phyloP scores from a whole-genome alignment of 2,888 invertebrate genomes.

The Tachina lurida region DNA sequence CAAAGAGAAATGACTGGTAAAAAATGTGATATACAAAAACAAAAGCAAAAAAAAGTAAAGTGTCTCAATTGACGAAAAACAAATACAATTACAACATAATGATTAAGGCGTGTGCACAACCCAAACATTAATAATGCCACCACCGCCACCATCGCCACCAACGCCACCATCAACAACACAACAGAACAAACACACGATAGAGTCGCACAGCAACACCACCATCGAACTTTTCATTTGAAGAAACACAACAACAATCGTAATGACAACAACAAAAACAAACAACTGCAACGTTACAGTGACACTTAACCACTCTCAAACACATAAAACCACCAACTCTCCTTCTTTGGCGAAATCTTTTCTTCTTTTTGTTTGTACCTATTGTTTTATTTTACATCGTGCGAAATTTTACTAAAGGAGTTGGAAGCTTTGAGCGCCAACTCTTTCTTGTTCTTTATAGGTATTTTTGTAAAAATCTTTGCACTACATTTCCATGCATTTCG shows the following conservation, averaged over 20 bases:
- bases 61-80: constrained; percentile 72
- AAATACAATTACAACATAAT: constrained; percentile 70
- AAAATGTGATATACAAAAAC: constrained; percentile 42
- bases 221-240: constrained; percentile 54
- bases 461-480: too few species aligned
- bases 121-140: constrained; percentile 72
- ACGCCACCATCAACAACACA: constrained; percentile 70
- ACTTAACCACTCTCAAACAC: constrained; percentile 67
- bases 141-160: constrained; percentile 71
- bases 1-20: constrained; percentile 31
- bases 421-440: too few species aligned
- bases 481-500: too few species aligned
- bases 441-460: too few species aligned
- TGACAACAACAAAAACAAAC: constrained; percentile 25
- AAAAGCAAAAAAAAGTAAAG: constrained; percentile 60
- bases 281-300: constrained; percentile 59
- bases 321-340: constrained; percentile 61
- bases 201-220: constrained; percentile 68
- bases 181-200: constrained; percentile 25
- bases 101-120: constrained; percentile 71
- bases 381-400: constrained; percentile 63
- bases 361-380: constrained; percentile 57
- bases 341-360: constrained; percentile 31
- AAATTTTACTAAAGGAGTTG: constrained; percentile 9
- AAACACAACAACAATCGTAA: constrained; percentile 74